phyloP scores from a whole-genome alignment of 1,140 invertebrate genomes.

The Ceratina calcarata region DNA sequence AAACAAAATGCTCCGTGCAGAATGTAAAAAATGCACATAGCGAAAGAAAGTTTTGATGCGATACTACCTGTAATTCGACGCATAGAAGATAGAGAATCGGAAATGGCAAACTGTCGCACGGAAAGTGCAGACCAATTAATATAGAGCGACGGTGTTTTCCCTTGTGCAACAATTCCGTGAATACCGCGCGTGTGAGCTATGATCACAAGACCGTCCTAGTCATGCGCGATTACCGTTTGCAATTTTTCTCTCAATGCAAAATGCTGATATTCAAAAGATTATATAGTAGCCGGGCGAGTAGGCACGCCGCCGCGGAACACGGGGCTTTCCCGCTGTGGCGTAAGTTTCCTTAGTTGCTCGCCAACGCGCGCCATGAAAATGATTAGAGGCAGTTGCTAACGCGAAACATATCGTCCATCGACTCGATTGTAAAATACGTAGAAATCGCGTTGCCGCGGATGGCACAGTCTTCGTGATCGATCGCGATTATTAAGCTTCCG shows the following conservation, averaged over 20 bases:
- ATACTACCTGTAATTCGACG: no score
- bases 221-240: constrained; percentile 37
- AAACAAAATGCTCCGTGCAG: no score
- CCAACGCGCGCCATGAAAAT: neutral
- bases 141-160: neutral
- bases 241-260: constrained; percentile 33
- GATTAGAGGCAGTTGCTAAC: neutral
- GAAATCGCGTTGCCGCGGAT: neutral
- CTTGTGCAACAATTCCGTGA: constrained; percentile 21
- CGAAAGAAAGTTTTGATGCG: neutral
- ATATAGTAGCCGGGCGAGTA: constrained; percentile 30
- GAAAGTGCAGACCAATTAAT: constrained; percentile 6
- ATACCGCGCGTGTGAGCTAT: constrained; percentile 10
- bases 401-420: neutral
- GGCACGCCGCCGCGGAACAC: constrained; percentile 11
- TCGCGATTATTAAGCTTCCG: neutral
- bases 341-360: constrained; percentile 16
- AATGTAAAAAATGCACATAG: no score
- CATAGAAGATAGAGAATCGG: neutral
- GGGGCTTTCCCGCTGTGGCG: constrained; percentile 38
- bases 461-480: neutral
- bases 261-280: constrained; percentile 47
- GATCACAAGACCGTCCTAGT: constrained; percentile 13
- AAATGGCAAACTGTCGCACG: neutral
- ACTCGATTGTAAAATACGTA: neutral